Percentiles rank a stretch among this genome's conserved stretches.
Evolutionary conservation across 2,888 invertebrate genomes (phyloP).

Genomic region (Orchesellides sinensis): DNA sequence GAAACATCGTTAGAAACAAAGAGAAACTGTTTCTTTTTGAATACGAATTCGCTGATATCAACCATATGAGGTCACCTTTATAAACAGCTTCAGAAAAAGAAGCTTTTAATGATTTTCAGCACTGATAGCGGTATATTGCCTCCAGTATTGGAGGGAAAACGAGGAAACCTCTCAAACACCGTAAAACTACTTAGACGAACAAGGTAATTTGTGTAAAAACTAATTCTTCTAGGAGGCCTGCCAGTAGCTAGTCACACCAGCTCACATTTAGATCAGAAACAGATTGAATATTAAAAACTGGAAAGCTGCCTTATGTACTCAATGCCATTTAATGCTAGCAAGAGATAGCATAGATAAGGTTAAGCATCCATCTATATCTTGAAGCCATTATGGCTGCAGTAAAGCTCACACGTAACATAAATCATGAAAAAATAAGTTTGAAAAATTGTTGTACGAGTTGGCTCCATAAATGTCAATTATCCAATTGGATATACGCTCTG

Average conservation of each 20-base stretch:
- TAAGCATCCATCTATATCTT: too few relatives aligned
- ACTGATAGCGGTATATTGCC: conserved; percentile 25
- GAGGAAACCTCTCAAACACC: background rate
- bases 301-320: background rate
- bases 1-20: conserved; percentile 13
- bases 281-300: conserved; percentile 4
- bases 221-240: conserved; percentile 12
- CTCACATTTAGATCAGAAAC: conserved; percentile 27
- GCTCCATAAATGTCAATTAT: conserved; percentile 66
- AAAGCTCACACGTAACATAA: background rate
- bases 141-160: conserved; percentile 5
- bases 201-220: conserved; percentile 11
- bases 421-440: background rate
- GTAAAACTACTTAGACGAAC: conserved; percentile 12
- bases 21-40: background rate
- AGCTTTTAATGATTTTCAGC: conserved; percentile 22
- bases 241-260: conserved; percentile 37
- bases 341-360: too few relatives aligned
- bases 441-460: conserved; percentile 19
- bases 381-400: too few relatives aligned
- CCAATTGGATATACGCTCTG: too few relatives aligned
- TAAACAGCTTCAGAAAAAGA: background rate
- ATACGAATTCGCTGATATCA: conserved; percentile 22
- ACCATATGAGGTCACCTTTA: conserved; percentile 27
- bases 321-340: too few relatives aligned